phyloP scores from a whole-genome alignment of 2,113 vertebrate genomes.

The Halcyon malimbica region DNA sequence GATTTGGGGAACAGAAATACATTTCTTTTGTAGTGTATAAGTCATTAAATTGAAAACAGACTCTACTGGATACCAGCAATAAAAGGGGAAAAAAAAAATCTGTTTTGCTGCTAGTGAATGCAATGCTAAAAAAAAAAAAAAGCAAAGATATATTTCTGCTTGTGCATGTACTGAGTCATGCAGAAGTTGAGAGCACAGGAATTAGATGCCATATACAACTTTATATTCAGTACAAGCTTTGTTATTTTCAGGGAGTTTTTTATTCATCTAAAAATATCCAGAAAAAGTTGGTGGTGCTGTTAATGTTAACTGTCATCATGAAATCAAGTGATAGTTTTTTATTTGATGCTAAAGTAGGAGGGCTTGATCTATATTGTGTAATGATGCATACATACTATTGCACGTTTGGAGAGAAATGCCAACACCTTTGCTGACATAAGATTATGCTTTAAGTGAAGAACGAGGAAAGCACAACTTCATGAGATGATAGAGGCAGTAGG shows the following conservation, averaged over 20 bases:
- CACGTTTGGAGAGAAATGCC: not conserved
- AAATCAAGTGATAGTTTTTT: not conserved
- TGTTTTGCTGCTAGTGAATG: not conserved
- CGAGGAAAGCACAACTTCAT: not conserved
- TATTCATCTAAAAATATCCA: not conserved
- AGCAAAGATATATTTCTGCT: not conserved
- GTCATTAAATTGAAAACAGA: not conserved
- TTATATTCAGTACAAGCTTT: not conserved
- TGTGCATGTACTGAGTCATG: not conserved
- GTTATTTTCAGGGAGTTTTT: not conserved
- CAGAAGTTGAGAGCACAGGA: not conserved
- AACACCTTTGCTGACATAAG: not conserved
- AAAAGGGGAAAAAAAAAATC: not conserved
- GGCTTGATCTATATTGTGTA: not conserved
- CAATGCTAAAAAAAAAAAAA: not conserved
- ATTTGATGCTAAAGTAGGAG: not conserved
- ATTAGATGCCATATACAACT: not conserved
- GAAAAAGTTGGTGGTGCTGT: not conserved
- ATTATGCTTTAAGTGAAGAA: not conserved
- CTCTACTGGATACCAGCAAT: not conserved
- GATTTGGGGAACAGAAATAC: slow-evolving; percentile 17
- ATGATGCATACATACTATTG: not conserved
- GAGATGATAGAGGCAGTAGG: not conserved
- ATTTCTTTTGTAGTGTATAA: slow-evolving; percentile 20
- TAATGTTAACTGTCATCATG: not conserved